Percentiles rank a stretch among this genome's conserved stretches.
Conservation (phyloP, 2,888 invertebrate species). For the Cheilosia urbana region DNA sequence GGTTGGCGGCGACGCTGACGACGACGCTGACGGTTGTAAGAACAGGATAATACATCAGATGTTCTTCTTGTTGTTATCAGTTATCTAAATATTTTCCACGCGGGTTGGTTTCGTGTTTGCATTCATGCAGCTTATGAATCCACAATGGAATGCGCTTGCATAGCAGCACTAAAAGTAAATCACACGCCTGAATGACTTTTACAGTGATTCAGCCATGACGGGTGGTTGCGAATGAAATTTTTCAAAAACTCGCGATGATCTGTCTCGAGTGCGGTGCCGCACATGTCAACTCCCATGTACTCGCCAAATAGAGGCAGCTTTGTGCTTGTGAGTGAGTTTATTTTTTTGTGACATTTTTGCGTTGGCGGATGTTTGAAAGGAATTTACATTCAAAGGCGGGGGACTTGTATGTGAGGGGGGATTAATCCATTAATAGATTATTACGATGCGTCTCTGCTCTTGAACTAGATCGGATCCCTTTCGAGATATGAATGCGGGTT, state of each 20-base stretch:
- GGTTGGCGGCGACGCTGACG: not conserved
- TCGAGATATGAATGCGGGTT: no score
- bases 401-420: not conserved
- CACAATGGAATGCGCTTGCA: conserved; percentile 29
- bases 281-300: conserved; percentile 70
- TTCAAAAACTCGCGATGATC: conserved; percentile 48
- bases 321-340: conserved; percentile 55
- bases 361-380: not conserved
- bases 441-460: not conserved
- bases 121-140: conserved; percentile 69
- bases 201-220: conserved; percentile 46
- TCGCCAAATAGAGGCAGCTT: conserved; percentile 51
- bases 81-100: conserved; percentile 70
- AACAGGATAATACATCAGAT: conserved; percentile 41
- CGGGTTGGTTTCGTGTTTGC: conserved; percentile 63
- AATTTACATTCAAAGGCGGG: not conserved
- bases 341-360: conserved; percentile 12
- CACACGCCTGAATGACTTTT: conserved; percentile 65
- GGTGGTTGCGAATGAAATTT: conserved; percentile 30
- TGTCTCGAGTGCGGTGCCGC: conserved; percentile 17
- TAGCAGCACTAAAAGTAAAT: conserved; percentile 67
- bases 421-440: conserved; percentile 17
- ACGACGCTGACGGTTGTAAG: not conserved
- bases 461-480: no score
- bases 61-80: conserved; percentile 28